Conservation (phyloP, 2,888 invertebrate species). For the Creontiades dilutus region DNA sequence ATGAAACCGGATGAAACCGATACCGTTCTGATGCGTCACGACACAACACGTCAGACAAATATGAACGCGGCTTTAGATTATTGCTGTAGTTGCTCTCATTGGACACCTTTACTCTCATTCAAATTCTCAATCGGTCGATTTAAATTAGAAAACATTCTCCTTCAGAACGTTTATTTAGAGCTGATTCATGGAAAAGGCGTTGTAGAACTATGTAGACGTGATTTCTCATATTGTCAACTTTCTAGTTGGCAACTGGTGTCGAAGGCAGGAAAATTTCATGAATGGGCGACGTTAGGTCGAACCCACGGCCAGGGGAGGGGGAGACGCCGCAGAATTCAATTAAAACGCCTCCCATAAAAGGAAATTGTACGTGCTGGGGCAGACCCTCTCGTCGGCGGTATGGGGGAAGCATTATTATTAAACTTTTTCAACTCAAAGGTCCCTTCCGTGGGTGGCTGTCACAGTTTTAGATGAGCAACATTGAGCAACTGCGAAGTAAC, state of each 20-base stretch:
- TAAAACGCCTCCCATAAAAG: slow-evolving; percentile 34
- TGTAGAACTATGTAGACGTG: not conserved
- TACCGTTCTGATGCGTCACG: too few relatives aligned
- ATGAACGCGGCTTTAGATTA: too few relatives aligned
- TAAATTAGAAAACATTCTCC: too few relatives aligned
- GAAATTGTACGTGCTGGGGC: slow-evolving; percentile 28
- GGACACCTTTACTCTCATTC: too few relatives aligned
- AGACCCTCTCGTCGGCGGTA: not conserved
- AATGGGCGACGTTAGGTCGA: slow-evolving; percentile 1
- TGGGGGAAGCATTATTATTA: slow-evolving; percentile 51
- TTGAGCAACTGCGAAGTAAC: slow-evolving; percentile 53
- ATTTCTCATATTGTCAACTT: slow-evolving; percentile 22
- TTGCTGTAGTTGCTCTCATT: too few relatives aligned
- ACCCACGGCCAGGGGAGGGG: not conserved
- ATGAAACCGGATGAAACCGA: too few relatives aligned
- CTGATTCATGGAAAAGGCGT: not conserved
- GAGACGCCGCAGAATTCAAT: slow-evolving; percentile 33
- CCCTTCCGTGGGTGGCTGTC: slow-evolving; percentile 31
- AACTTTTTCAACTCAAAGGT: slow-evolving; percentile 54
- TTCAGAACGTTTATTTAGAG: not conserved
- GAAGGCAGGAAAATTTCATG: slow-evolving; percentile 43
- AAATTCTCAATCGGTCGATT: too few relatives aligned
- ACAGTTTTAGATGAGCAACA: slow-evolving; percentile 51
- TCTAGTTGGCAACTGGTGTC: not conserved
- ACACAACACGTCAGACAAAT: too few relatives aligned